Evolutionary conservation across 2,797 vertebrate species (phyloP), one percentile per base, ranked within the genome.

Genomic region (Eremophila alpestris): DNA sequence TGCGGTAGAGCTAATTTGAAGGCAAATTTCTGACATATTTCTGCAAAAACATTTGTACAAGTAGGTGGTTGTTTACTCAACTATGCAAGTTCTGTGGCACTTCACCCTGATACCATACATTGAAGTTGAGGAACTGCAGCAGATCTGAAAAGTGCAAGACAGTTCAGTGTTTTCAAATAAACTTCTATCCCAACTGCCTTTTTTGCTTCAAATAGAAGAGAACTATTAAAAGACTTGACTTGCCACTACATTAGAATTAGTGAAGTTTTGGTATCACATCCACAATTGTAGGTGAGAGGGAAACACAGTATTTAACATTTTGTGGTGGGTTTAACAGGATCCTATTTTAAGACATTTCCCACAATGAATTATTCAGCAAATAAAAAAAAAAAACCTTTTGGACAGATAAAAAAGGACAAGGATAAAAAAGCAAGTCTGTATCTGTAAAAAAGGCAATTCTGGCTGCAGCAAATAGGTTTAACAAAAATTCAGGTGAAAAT

Each of bases 141-240:
- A 68, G 56, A 70, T 85, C 68, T 85, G 34, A 79, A 87, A 82
- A 87, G 74, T 0, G 4, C 12, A 38, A 82, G 65, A 71, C 59
- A 65, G 48, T 46, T 92, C 27, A 34, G 9, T 14, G 11, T 68
- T 83, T 60, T 71, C 38, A 48, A 75, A 56, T 30, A n/a, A 23
- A 32, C 51, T 89, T 71, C 49, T 70, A 83, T 63, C 41, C 15
- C 0, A 0, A 71, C 30, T 46, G 68, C 30, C 22, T 81, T 83
- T 87, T 91, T 69, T 76, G 34, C 55, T 90, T 82, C 45, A 90
- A 90, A 81, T 30, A 79, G 43, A 93, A 83, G 14, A 89, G 55
- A 89, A 69, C 59, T 76, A 60, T 78, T 45, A 71, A 34, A 90
- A 87, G 51, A 86, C 17, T 70, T 85, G 24, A 54, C 22, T 86